Evolutionary conservation across 2,113 vertebrate species (phyloP), one percentile per base, ranked within the genome.

Genomic region (Trichomycterus rosablanca): DNA sequence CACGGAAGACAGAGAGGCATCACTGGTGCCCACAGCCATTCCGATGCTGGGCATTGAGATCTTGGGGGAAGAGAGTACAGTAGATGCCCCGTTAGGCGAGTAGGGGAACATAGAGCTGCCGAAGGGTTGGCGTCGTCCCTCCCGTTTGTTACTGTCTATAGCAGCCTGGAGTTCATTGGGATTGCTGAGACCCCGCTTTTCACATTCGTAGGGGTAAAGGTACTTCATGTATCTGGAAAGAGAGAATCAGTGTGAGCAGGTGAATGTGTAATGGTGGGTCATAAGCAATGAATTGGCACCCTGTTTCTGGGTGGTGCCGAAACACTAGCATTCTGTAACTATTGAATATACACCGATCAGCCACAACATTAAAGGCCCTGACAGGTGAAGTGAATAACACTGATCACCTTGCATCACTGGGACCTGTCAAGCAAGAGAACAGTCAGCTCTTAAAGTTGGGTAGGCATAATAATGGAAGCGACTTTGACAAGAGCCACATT

Each of bases 181-280:
- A 84, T 91, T 97, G 85, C 94, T 97, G 63, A 98, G 87, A 19
- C 90, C 86, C 0, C 92, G 84, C 75, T 95, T 93, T 75, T 97
- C 94, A 83, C 95, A 97, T 88, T 97, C 94, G 2, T 97, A 97
- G 15, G 94, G 93, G 65, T 98, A 98, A 68, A 98, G 78, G 80
- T 98, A 98, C 87, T 97, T 98, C 95, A 98, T 98, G 82, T 98
- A 97, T 81, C 95, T 98, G 81, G 2, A 64, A 22, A 37, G 12
- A 39, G n/a, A 44, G 24, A 54, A 45, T 9, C 11, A 22, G 30
- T 1, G 7, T 3, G 9, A 7, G 9, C 7, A 20, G 1, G 12
- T 2, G 4, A 3, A 40, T 16, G 46, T 62, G 5, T 1, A 58
- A 58, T 1, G 18, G 4, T 19, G 8, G 8, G 5, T 45, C 1